Conservation (phyloP, 2,797 vertebrate genomes). For the Naso thynnoides region DNA sequence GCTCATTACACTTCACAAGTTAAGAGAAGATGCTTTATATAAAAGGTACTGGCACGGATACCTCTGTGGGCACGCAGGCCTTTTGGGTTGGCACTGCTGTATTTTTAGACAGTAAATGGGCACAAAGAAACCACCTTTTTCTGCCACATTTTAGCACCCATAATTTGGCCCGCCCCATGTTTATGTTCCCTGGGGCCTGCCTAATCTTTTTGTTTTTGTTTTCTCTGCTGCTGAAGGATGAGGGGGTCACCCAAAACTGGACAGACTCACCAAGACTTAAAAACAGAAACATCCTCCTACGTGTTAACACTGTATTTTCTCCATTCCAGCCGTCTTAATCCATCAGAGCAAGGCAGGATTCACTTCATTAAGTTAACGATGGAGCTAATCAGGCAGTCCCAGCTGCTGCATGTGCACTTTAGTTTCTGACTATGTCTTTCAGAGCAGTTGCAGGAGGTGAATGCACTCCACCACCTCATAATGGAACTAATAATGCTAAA, state of each 20-base stretch:
- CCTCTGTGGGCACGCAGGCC: constrained; percentile 51
- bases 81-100: constrained; percentile 58
- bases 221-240: constrained; percentile 66
- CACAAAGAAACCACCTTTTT: constrained; percentile 73
- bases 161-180: constrained; percentile 80
- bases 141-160: constrained; percentile 74
- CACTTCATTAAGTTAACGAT: constrained; percentile 43
- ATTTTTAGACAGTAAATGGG: constrained; percentile 79
- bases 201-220: constrained; percentile 66
- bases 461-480: constrained; percentile 29
- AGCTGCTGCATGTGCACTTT: constrained; percentile 37
- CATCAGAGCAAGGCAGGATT: constrained; percentile 32
- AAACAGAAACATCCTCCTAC: constrained; percentile 37
- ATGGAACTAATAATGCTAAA: constrained; percentile 34
- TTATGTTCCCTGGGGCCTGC: constrained; percentile 58
- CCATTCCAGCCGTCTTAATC: constrained; percentile 25
- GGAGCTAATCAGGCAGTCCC: constrained; percentile 39
- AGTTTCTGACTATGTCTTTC: constrained; percentile 20
- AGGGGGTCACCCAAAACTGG: constrained; percentile 52
- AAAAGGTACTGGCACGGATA: constrained; percentile 65
- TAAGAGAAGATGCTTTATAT: constrained; percentile 62
- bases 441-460: neutral
- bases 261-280: constrained; percentile 40
- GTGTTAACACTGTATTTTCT: constrained; percentile 40
- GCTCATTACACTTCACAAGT: constrained; percentile 73